Percentiles rank a stretch among this genome's conserved stretches.
phyloP scores from a whole-genome alignment of 2,797 vertebrate species.

The Leptoclinus maculatus region DNA sequence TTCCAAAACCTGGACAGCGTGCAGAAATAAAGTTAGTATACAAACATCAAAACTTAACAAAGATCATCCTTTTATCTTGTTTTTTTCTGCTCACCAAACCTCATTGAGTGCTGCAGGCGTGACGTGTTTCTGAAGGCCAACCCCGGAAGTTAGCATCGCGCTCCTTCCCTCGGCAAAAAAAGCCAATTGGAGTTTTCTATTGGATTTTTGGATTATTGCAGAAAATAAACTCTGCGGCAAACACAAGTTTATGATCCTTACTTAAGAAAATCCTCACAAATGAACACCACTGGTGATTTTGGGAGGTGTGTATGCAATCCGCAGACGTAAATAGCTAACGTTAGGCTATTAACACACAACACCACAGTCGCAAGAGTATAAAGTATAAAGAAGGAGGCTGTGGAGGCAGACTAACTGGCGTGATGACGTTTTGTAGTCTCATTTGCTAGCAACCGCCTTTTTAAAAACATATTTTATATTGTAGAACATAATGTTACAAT shows the following conservation, averaged over 20 bases:
- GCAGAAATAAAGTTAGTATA: neutral
- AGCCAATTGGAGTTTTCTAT: neutral
- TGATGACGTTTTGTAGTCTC: neutral
- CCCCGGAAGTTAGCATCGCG: neutral
- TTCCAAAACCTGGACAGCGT: constrained; percentile 13
- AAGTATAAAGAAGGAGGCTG: neutral
- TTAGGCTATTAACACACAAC: neutral
- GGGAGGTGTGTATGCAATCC: neutral
- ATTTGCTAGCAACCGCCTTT: neutral
- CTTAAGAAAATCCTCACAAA: neutral
- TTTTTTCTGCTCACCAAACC: neutral
- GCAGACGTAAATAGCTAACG: neutral
- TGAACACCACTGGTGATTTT: neutral
- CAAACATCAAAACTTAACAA: constrained; percentile 8
- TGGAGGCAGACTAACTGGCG: neutral
- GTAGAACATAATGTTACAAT: neutral
- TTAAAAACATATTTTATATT: neutral
- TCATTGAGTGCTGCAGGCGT: neutral
- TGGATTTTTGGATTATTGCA: neutral
- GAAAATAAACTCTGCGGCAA: neutral
- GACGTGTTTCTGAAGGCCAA: neutral
- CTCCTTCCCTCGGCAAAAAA: neutral
- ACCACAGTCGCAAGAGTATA: neutral
- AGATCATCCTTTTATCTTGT: constrained; percentile 16
- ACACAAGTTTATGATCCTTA: neutral